phyloP scores from a whole-genome alignment of 2,797 vertebrate species.

The Silurus aristotelis region DNA sequence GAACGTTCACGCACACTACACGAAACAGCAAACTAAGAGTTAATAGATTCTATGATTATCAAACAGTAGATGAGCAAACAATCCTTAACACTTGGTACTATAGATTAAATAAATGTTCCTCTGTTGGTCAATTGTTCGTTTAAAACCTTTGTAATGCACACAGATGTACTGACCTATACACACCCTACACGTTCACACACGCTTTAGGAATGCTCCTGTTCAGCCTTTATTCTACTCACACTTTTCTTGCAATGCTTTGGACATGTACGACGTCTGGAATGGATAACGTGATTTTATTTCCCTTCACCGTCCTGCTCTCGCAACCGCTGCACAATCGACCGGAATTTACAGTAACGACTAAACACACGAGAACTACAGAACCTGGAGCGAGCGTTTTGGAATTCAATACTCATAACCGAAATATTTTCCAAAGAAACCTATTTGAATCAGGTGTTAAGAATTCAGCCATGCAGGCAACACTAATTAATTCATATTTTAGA shows the following conservation, averaged over 20 bases:
- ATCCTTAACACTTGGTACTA: conserved; percentile 54
- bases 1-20: conserved; percentile 65
- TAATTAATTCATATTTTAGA: not conserved
- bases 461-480: conserved; percentile 40
- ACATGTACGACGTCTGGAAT: not conserved
- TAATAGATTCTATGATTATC: conserved; percentile 59
- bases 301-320: not conserved
- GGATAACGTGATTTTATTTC: not conserved
- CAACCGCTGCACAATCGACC: not conserved
- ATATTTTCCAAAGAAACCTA: not conserved
- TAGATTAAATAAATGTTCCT: conserved; percentile 47
- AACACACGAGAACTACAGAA: not conserved
- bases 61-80: conserved; percentile 56
- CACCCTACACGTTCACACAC: not conserved
- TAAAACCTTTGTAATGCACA: conserved; percentile 5
- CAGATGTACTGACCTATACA: conserved; percentile 35
- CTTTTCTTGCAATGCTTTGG: not conserved
- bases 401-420: conserved; percentile 1
- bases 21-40: conserved; percentile 62
- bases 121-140: conserved; percentile 53
- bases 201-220: not conserved
- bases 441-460: conserved; percentile 23
- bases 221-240: not conserved
- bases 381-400: not conserved
- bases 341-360: not conserved